A percentile compares a stretch with the other conserved stretches of the same genome.
Conservation (phyloP, 2,888 invertebrate species). For the Stegana nigrithorax region DNA sequence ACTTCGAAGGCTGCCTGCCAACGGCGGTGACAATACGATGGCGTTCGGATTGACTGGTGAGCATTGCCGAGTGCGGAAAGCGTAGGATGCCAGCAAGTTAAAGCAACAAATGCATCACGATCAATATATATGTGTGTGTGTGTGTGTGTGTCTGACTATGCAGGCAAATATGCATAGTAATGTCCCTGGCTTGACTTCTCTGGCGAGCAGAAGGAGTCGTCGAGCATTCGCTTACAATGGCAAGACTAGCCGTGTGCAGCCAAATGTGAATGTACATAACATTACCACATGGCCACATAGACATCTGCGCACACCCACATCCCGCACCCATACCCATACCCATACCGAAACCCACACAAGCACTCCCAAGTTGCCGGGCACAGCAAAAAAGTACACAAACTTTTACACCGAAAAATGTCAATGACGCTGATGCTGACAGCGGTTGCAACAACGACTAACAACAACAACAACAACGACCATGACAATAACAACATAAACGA, state of each 20-base stretch:
- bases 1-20: slow-evolving; percentile 16
- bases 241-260: slow-evolving; percentile 13
- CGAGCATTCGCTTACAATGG: neutral
- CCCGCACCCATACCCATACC: neutral
- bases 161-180: neutral
- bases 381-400: slow-evolving; percentile 7
- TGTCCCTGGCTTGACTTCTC: slow-evolving; percentile 12
- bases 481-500: too few species aligned
- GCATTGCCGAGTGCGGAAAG: neutral
- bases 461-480: slow-evolving; percentile 1
- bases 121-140: neutral
- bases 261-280: slow-evolving; percentile 18
- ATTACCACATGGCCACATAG: slow-evolving; percentile 16
- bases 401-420: slow-evolving; percentile 16
- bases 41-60: neutral
- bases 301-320: neutral
- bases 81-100: neutral
- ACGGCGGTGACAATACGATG: slow-evolving; percentile 10
- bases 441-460: neutral
- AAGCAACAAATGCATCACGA: slow-evolving; percentile 6
- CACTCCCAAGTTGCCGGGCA: neutral
- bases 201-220: too few species aligned
- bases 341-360: neutral
- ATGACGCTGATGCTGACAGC: neutral
- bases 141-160: neutral